Evolutionary conservation across 2,113 vertebrate genomes (phyloP).

Genomic region (Balaenoptera acutorostrata): DNA sequence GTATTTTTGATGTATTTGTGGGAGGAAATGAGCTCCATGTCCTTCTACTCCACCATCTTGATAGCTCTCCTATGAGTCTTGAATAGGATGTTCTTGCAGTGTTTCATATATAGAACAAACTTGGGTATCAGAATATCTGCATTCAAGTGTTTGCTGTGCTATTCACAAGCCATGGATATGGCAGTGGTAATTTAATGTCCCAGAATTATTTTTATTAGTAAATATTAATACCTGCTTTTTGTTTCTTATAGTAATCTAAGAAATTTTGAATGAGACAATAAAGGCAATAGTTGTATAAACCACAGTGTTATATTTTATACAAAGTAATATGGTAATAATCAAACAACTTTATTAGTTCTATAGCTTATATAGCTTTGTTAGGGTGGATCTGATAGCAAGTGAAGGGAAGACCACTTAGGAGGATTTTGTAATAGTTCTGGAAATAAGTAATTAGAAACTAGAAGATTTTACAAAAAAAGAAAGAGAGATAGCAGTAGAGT

Average conservation of each 20-base stretch:
- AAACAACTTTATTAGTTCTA: background rate
- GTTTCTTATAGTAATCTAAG: background rate
- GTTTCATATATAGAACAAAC: background rate
- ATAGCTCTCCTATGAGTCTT: background rate
- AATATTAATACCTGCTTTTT: background rate
- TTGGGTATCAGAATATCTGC: background rate
- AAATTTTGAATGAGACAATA: background rate
- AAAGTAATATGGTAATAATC: background rate
- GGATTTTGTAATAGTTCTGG: background rate
- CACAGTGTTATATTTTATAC: background rate
- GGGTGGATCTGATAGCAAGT: background rate
- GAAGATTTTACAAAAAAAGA: background rate
- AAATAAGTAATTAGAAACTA: background rate
- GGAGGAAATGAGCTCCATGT: background rate
- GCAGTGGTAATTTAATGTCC: background rate
- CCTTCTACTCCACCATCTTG: background rate
- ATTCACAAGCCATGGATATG: background rate
- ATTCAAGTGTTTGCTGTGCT: background rate
- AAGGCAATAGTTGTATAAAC: background rate
- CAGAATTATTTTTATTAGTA: background rate
- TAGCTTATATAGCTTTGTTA: background rate
- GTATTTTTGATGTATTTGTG: background rate
- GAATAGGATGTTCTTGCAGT: background rate
- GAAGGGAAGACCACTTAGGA: background rate
- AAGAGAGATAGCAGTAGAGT: background rate